Conservation (phyloP, 2,113 vertebrate genomes). For the Clarias batrachus region DNA sequence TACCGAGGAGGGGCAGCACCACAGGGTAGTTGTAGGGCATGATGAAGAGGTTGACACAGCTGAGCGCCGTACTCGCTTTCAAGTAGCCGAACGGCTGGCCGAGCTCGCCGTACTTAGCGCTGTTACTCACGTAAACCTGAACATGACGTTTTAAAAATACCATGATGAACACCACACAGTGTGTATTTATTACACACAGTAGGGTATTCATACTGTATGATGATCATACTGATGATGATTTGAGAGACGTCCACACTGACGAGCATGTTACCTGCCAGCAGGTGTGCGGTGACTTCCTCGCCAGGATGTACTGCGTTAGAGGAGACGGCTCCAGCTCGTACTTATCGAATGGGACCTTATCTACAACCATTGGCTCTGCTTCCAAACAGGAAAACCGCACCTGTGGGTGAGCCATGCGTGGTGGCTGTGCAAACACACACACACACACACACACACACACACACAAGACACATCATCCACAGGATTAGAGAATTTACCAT, state of each 20-base stretch:
- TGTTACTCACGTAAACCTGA: slow-evolving; percentile 95
- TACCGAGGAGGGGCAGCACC: slow-evolving; percentile 92
- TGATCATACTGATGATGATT: slow-evolving; percentile 3
- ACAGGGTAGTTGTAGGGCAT: slow-evolving; percentile 99
- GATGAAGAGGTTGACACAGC: slow-evolving; percentile 95
- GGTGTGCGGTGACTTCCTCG: slow-evolving; percentile 92
- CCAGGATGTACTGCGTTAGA: slow-evolving; percentile 93
- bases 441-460: not conserved
- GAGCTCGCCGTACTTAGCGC: slow-evolving; percentile 96
- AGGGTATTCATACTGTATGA: not conserved
- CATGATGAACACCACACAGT: not conserved
- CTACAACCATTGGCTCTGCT: slow-evolving; percentile 97
- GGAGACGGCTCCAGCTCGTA: slow-evolving; percentile 97
- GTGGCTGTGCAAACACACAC: slow-evolving; percentile 75
- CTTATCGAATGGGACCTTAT: slow-evolving; percentile 98
- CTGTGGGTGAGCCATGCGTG: slow-evolving; percentile 89
- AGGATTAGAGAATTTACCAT: not conserved
- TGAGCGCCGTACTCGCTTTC: slow-evolving; percentile 94
- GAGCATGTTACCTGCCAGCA: slow-evolving; percentile 91
- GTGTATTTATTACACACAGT: not conserved
- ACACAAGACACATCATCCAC: not conserved
- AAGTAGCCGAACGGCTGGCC: slow-evolving; percentile 96
- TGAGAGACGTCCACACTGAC: not conserved
- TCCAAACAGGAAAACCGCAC: slow-evolving; percentile 93
- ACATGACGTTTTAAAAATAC: not conserved